Conservation (phyloP, 2,888 invertebrate species). For the Tipula lateralis region DNA sequence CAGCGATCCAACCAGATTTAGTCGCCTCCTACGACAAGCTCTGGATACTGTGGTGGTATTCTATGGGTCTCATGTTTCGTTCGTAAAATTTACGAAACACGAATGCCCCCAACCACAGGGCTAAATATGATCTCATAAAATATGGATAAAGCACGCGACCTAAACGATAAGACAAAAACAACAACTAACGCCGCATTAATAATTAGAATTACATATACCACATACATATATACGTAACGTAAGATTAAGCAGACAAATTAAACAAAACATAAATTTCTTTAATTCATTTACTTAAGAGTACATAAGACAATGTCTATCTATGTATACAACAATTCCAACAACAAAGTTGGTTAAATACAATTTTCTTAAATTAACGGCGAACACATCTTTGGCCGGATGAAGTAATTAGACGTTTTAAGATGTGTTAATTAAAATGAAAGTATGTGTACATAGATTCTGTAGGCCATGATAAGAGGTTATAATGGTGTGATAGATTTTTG, state of each 20-base stretch:
- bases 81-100: too few relatives aligned
- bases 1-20: too few relatives aligned
- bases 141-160: neutral
- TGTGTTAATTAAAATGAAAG: neutral
- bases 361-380: neutral
- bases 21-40: too few relatives aligned
- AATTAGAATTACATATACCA: neutral
- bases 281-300: neutral
- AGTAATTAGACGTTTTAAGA: neutral
- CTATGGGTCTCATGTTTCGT: too few relatives aligned
- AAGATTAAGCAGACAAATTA: neutral
- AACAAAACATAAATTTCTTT: neutral
- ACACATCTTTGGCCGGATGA: neutral
- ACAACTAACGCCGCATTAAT: neutral
- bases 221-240: neutral
- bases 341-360: neutral
- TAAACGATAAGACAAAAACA: neutral
- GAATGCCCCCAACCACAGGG: too few relatives aligned
- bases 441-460: neutral
- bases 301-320: neutral
- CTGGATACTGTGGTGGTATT: too few relatives aligned
- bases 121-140: neutral
- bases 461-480: neutral
- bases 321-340: neutral
- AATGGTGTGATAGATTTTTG: too few relatives aligned